Evolutionary conservation across 2,113 vertebrate genomes (phyloP), one percentile per base, ranked within the genome.

Genomic region (Passerina amoena): DNA sequence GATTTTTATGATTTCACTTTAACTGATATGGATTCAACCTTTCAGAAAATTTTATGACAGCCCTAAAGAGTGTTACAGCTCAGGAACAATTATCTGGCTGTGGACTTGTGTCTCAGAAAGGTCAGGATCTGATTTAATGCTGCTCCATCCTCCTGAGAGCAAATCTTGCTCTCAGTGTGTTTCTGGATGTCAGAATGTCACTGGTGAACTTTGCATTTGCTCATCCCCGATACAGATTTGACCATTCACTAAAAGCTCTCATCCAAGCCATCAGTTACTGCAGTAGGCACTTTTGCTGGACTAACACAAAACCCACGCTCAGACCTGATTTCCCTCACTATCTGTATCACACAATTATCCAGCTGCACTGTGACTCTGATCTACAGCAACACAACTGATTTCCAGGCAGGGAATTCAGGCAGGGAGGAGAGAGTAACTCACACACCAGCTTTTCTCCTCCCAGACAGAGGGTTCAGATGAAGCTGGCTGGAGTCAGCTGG

Each of bases 31-130:
- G 56, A 90, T 63, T 94, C 87, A 95, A 82, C 75, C 92, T 96
- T 94, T 92, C 68, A 80, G 68, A 90, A 92, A 72, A 76, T 91
- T 95, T 94, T 92, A 94, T 78, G 92, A 90, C 73, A 92, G 73
- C 33, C 70, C 68, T 88, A 47, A 66, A 88, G 38, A 48, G 24
- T 35, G 68, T 90, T 66, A 86, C 17, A 82, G 75, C 66, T 81
- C 82, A 61, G 75, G n/a, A 97, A 76, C 61, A 87, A 85, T 82
- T 93, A 84, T 50, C 45, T 85, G 50, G 27, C 84, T 63, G 50
- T n/a, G 1, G 50, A 66, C 28, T 89, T 73, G 64, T 73, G 37
- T 61, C 88, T 87, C 35, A 37, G 63, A 96, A 97, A 94, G 93
- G 90, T 95, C 93, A 96, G 50, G 33, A 57, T 73, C 38, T 88